Base-by-base conservation (phyloP, 92 coral and sea anemone species). In the Chrysogorgia sp. region DNA sequence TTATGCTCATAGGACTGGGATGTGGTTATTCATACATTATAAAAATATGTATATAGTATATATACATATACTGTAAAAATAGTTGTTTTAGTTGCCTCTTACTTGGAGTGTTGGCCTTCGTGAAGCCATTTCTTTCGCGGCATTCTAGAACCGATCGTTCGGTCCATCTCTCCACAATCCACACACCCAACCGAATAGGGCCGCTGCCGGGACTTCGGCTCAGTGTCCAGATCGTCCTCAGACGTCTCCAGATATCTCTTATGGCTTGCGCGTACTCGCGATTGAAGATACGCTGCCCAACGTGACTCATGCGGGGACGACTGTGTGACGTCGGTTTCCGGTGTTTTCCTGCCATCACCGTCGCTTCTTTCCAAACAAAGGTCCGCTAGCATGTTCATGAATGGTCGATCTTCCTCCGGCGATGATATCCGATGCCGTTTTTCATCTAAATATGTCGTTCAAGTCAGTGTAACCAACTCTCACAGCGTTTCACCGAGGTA, bases 241-340 rank as follows among this genome's bases (percentile, higher is more conserved):
- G 17, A 26, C 21, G 34, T 31, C 15, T 22, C 76, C 12, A 22
- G 25, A 31, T 33, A 31, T 26, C 60, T 60, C 10, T 69, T 60
- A 28, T 89, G 86, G 58, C 89, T 84, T 0, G 96, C 90, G 8
- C 92, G 93, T 32, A 90, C 88, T 41, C 97, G 84, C 50, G 90
- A 91, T 55, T 90, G 92, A 24, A 93, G 86, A 72, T 93, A 93
- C 32, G 97, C 94, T 57, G 89, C 96, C 97, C 97, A 93, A 31
- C 93, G 91, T 20, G 93, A 89, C 79, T 93, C n/a, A n/a, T n/a
- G 91, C 13, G 93, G 90, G 68, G 76, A 86, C 53, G 83, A 85
- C 32, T 80, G 81, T 37, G 92, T 77, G 70, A 62, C 87, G 28
- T 80, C 79, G 63, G 80, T 80, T 17, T 68, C 19, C 40, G 85